Base-by-base conservation (phyloP, 2,797 vertebrate genomes). In the Nannoperca obscura region DNA sequence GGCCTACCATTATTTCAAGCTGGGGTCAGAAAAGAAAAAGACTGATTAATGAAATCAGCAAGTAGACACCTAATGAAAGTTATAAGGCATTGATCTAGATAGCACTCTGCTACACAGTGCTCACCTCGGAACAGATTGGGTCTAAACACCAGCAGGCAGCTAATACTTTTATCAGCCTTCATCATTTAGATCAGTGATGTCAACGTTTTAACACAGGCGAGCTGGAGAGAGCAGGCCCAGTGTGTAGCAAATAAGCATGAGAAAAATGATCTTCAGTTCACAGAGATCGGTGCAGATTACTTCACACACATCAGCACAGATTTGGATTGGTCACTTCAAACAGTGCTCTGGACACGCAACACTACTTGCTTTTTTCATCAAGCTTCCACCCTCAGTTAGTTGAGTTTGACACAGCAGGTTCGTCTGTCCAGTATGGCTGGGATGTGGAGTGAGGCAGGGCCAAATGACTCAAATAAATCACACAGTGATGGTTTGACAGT, bases 1-100 rank as follows among this genome's bases (percentile, higher is more conserved):
- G 47, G 71, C 60, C 47, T 30, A 46, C 67, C 78, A 80, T 87
- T 84, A 87, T 76, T 92, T 85, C 77, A 87, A 84, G 77, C 63
- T 68, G 20, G 76, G 80, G 73, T 88, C 83, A 80, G 63, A 67
- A 52, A 70, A 73, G 59, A 67, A 80, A 87, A 79, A 79, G 69
- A 84, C 69, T 70, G 83, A 81, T 76, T 74, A 68, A 83, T 87
- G 55, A 52, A 80, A 85, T 82, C 44, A 80, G 58, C 69, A 76
- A 60, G 80, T 72, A 49, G 53, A 57, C 38, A 17, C 64, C 32
- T 87, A 82, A 87, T 91, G 71, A 86, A 71, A 58, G 58, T 38
- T 84, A 88, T 84, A 65, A 86, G 38, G 65, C 62, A 62, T 66
- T 81, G 69, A 86, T 91, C 36, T 47, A 75, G 77, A 82, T 75